phyloP scores from a whole-genome alignment of 2,888 invertebrate genomes.

The Drosophila demipolita region DNA sequence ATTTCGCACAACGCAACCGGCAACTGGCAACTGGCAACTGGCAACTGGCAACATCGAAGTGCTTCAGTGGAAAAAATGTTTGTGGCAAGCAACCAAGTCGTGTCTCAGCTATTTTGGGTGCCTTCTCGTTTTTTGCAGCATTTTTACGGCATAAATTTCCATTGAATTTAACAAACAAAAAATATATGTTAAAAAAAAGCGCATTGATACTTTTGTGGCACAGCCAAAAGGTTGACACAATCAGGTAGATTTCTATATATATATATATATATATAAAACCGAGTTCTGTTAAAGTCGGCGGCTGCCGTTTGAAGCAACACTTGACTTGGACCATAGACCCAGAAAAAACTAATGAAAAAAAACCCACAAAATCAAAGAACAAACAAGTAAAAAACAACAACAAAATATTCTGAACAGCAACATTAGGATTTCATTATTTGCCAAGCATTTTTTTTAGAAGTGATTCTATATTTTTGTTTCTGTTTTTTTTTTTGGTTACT shows the following conservation, averaged over 20 bases:
- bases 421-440: constrained; percentile 74
- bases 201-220: constrained; percentile 56
- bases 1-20: constrained; percentile 45
- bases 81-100: constrained; percentile 20
- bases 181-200: constrained; percentile 24
- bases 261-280: constrained; percentile 26
- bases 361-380: constrained; percentile 5
- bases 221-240: constrained; percentile 73
- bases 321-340: constrained; percentile 60
- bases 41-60: constrained; percentile 34
- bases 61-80: constrained; percentile 60
- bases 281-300: constrained; percentile 56
- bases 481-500: constrained; percentile 4
- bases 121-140: constrained; percentile 55
- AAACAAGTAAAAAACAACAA: constrained; percentile 11
- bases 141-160: constrained; percentile 81
- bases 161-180: constrained; percentile 70
- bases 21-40: not conserved
- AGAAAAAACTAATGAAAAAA: constrained; percentile 8
- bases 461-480: constrained; percentile 4
- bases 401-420: constrained; percentile 17
- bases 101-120: constrained; percentile 49
- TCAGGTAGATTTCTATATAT: constrained; percentile 68
- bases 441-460: constrained; percentile 27
- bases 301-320: constrained; percentile 74